Conservation (phyloP, 2,888 invertebrate genomes). For the Alviniconcha strummeri region DNA sequence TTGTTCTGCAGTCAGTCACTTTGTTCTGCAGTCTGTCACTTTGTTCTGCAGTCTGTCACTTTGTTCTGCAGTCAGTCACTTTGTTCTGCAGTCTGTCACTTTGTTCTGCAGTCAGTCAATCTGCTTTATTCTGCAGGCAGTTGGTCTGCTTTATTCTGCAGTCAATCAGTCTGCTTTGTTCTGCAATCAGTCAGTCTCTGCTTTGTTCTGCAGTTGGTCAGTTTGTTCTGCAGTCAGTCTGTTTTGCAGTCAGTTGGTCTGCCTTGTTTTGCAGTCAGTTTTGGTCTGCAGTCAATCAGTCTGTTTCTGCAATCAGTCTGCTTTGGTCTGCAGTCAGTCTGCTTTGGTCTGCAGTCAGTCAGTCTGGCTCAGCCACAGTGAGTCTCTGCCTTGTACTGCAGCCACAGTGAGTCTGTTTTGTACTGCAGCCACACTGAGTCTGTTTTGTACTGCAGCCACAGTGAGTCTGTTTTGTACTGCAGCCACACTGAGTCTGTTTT, state of each 20-base stretch:
- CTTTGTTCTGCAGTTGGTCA: background rate
- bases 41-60: background rate
- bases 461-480: too few relatives aligned
- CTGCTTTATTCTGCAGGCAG: background rate
- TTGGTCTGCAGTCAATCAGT: too few relatives aligned
- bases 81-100: background rate
- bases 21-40: background rate
- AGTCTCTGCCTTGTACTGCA: too few relatives aligned
- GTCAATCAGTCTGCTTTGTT: background rate
- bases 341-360: too few relatives aligned
- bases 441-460: too few relatives aligned
- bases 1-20: background rate
- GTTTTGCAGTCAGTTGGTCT: background rate
- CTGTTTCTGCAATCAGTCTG: background rate
- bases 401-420: background rate
- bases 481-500: conserved; percentile 28
- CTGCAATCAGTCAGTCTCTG: background rate
- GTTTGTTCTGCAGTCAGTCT: background rate
- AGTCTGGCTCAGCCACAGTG: too few relatives aligned
- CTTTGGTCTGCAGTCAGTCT: background rate
- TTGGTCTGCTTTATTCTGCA: background rate
- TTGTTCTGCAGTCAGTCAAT: background rate
- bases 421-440: too few relatives aligned
- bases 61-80: background rate
- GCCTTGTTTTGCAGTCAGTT: background rate